Base-by-base conservation (phyloP, 2,113 vertebrate species). In the Vulpes vulpes region DNA sequence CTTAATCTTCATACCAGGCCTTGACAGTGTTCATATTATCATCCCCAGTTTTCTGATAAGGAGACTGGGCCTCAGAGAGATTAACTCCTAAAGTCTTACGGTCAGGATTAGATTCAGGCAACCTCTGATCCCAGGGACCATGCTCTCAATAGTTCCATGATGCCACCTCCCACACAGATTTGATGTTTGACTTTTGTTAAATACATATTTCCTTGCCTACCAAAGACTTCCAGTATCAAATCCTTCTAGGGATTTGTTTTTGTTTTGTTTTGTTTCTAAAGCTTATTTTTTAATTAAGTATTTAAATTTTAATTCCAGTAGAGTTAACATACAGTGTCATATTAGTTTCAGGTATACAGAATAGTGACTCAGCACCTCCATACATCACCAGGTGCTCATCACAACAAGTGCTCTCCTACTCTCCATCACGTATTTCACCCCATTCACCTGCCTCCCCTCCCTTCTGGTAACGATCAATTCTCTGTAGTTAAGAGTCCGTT, bases 201-300 rank as follows among this genome's bases (percentile, higher is more conserved):
- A 11, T 6, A 17, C 11, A 7, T 1, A 53, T 6, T 27, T 25
- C 11, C 8, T 59, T 6, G 9, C 15, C 8, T 1, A 11, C 15
- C 10, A 2, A 9, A 38, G 53, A 30, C n/a, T 57, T 67, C 38
- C 35, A 27, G 76, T 14, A 53, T 49, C 38, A 83, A 80, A 60
- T 60, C 60, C 62, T 12, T 88, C 30, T 30, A 64, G 64, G 22
- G 11, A 12, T 51, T 78, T 51, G 14, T n/a, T 71, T 71, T 71
- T 35, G n/a, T 78, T 69, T 69, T 69, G 15, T n/a, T 76, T 76
- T 51, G 74, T 78, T 78, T 51, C 74, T 78, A 78, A 78, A 51
- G 27, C 43, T 78, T 51, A 78, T 51, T 78, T 78, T 71, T 78
- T 76, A 16, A 49, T 25, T 25, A 76, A 49, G 16, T 8, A 38